phyloP scores from a whole-genome alignment of 2,888 invertebrate genomes.

The Lypha dubia region DNA sequence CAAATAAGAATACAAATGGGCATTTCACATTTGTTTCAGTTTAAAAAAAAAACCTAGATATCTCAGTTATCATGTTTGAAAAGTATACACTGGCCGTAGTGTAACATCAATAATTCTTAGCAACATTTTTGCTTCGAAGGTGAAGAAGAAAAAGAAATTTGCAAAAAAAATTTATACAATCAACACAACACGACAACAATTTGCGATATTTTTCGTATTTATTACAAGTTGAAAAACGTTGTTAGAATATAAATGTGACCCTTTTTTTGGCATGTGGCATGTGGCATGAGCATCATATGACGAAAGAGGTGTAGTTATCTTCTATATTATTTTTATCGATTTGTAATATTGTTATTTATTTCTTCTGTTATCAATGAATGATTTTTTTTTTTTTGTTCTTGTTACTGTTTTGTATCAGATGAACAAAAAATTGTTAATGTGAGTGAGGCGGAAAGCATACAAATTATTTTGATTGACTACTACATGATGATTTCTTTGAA shows the following conservation, averaged over 20 bases:
- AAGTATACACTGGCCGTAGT: too few relatives aligned
- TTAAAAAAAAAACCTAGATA: too few relatives aligned
- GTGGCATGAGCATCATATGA: too few relatives aligned
- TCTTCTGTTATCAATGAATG: too few relatives aligned
- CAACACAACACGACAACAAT: constrained; percentile 8
- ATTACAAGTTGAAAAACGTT: constrained; percentile 29
- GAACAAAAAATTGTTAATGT: not conserved
- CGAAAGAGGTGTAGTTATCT: not conserved
- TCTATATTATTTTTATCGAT: not conserved
- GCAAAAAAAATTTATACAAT: constrained; percentile 26
- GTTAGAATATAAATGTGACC: constrained; percentile 51
- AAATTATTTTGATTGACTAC: not conserved
- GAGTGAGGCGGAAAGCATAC: not conserved
- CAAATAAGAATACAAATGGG: too few relatives aligned
- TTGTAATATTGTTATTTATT: not conserved
- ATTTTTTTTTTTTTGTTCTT: too few relatives aligned
- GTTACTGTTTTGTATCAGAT: not conserved
- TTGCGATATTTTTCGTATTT: constrained; percentile 9
- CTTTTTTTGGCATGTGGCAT: too few relatives aligned
- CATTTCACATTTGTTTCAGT: too few relatives aligned
- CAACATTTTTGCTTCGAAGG: too few relatives aligned
- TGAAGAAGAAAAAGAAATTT: too few relatives aligned
- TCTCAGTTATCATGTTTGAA: too few relatives aligned
- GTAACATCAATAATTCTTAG: too few relatives aligned
- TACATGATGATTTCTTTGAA: not conserved